phyloP scores from a whole-genome alignment of 2,797 vertebrate genomes.

The Tapera naevia region DNA sequence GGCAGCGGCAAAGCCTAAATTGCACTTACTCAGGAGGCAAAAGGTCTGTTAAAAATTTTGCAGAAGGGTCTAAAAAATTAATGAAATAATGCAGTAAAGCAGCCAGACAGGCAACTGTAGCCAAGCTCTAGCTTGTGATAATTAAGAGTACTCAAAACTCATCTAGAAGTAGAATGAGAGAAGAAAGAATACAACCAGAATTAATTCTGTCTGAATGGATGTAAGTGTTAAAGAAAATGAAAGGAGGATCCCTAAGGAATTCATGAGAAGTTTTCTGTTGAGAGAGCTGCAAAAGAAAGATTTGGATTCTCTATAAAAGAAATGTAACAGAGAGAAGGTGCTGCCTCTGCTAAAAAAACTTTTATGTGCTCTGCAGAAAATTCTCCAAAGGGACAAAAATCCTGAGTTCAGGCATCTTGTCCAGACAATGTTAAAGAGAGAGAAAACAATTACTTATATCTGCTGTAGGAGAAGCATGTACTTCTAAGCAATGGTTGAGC shows the following conservation, averaged over 20 bases:
- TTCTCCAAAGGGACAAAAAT: neutral
- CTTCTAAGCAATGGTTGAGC: neutral
- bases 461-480: neutral
- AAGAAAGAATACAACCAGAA: neutral
- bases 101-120: neutral
- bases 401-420: neutral
- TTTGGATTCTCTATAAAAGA: neutral
- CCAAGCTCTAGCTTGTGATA: constrained; percentile 6
- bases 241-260: neutral
- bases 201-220: neutral
- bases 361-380: neutral
- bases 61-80: neutral
- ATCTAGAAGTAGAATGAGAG: neutral
- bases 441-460: neutral
- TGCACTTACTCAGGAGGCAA: neutral
- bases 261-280: neutral
- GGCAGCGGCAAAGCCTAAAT: neutral
- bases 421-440: neutral
- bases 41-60: neutral
- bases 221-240: neutral
- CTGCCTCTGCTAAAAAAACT: neutral
- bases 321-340: neutral
- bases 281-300: neutral
- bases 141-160: neutral
- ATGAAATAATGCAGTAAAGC: constrained; percentile 17